Evolutionary conservation across 92 coral and sea anemone species (phyloP).

Genomic region (Chrysogorgia sp.): DNA sequence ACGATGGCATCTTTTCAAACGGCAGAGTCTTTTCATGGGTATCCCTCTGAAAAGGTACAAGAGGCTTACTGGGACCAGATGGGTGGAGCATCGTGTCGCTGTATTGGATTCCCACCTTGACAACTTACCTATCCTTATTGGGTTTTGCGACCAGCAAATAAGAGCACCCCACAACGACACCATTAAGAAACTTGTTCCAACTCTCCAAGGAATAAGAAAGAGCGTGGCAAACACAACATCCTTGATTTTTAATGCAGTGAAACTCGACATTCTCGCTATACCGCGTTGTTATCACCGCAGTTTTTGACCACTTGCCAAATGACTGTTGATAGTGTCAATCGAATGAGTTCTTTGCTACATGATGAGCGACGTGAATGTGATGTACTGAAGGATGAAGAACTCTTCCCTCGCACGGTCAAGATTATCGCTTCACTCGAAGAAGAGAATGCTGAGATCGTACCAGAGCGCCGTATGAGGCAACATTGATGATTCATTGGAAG

Average conservation of each 20-base stretch:
- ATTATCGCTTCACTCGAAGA: constrained; percentile 22
- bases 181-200: constrained; percentile 33
- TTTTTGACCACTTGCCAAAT: constrained; percentile 31
- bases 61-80: constrained; percentile 18
- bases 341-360: constrained; percentile 10
- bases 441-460: constrained; percentile 23
- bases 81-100: constrained; percentile 41
- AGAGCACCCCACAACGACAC: constrained; percentile 21
- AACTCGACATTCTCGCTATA: constrained; percentile 33
- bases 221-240: constrained; percentile 23
- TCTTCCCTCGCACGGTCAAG: constrained; percentile 31
- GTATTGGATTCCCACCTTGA: constrained; percentile 33
- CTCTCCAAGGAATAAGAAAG: constrained; percentile 30
- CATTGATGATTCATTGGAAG: constrained; percentile 2
- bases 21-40: neutral
- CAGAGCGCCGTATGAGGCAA: constrained; percentile 17
- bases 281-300: constrained; percentile 26
- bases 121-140: constrained; percentile 35
- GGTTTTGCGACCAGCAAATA: constrained; percentile 47
- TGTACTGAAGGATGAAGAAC: constrained; percentile 25
- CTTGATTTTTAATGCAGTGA: constrained; percentile 30
- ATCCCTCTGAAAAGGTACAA: neutral
- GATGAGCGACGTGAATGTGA: constrained; percentile 17
- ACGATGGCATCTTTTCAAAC: constrained; percentile 17
- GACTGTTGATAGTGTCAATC: constrained; percentile 28